phyloP scores from a whole-genome alignment of 2,113 vertebrate genomes.

The Laticauda laticaudata region DNA sequence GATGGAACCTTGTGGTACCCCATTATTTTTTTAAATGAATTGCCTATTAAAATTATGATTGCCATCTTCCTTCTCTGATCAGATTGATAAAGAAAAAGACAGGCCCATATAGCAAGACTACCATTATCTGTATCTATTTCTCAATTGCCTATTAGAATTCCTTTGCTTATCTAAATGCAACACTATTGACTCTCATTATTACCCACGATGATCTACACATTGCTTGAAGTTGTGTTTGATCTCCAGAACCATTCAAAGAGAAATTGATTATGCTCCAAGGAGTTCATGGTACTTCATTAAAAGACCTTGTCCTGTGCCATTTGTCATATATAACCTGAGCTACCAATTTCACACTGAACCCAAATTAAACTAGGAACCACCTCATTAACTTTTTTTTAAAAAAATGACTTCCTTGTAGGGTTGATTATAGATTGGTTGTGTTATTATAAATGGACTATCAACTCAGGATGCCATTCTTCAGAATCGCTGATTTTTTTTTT shows the following conservation, averaged over 20 bases:
- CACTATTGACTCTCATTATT: neutral
- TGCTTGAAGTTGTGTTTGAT: neutral
- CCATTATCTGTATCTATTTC: neutral
- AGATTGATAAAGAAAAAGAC: neutral
- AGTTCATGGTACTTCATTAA: constrained; percentile 87
- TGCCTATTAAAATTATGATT: neutral
- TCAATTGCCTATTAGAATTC: too few species aligned
- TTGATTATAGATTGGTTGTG: constrained; percentile 80
- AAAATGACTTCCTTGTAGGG: constrained; percentile 73
- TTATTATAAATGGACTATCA: constrained; percentile 20
- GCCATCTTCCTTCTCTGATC: neutral
- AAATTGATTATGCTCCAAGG: constrained; percentile 75
- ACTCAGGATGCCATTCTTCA: neutral
- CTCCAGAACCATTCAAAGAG: constrained; percentile 61
- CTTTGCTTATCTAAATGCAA: neutral
- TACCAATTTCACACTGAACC: constrained; percentile 69
- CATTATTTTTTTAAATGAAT: neutral
- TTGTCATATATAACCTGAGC: constrained; percentile 77
- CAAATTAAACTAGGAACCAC: constrained; percentile 85
- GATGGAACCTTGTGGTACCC: too few species aligned
- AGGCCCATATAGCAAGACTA: neutral
- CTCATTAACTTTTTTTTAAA: constrained; percentile 82
- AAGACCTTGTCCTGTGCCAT: constrained; percentile 82
- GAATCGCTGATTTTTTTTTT: neutral
- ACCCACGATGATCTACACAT: neutral